Evolutionary conservation across 2,113 vertebrate genomes (phyloP).

Genomic region (Rattus rattus): DNA sequence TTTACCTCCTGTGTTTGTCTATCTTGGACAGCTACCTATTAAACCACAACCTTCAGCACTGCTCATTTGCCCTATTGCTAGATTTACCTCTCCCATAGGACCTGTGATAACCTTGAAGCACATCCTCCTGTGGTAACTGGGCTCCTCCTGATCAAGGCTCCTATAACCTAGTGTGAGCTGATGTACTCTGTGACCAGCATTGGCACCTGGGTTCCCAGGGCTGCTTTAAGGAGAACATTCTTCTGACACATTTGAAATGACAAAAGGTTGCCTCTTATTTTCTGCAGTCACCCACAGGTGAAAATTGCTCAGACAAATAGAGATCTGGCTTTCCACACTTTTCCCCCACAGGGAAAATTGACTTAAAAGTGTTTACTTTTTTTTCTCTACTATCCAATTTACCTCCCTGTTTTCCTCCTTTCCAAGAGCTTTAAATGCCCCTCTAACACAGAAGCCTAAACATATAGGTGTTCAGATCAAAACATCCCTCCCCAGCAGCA

Average conservation of each 20-base stretch:
- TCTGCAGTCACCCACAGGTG: background rate
- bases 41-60: background rate
- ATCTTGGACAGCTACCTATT: background rate
- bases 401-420: slow-evolving; percentile 22
- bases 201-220: background rate
- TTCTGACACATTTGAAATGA: background rate
- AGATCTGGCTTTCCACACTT: slow-evolving; percentile 29
- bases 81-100: background rate
- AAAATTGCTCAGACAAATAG: slow-evolving; percentile 4
- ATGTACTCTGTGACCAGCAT: background rate
- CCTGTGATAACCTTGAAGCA: background rate
- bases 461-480: slow-evolving; percentile 9
- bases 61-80: background rate
- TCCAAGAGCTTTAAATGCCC: background rate
- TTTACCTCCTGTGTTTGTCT: background rate
- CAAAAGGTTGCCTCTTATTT: background rate
- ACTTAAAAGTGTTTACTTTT: too few relatives aligned
- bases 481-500: background rate
- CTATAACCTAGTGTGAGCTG: background rate
- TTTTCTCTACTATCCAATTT: background rate
- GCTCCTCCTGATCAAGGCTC: background rate
- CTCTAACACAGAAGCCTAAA: background rate
- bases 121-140: background rate
- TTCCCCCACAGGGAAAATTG: too few relatives aligned
- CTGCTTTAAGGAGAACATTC: background rate